Evolutionary conservation across 2,113 vertebrate species (phyloP).

Genomic region (Scartelaos histophorus): DNA sequence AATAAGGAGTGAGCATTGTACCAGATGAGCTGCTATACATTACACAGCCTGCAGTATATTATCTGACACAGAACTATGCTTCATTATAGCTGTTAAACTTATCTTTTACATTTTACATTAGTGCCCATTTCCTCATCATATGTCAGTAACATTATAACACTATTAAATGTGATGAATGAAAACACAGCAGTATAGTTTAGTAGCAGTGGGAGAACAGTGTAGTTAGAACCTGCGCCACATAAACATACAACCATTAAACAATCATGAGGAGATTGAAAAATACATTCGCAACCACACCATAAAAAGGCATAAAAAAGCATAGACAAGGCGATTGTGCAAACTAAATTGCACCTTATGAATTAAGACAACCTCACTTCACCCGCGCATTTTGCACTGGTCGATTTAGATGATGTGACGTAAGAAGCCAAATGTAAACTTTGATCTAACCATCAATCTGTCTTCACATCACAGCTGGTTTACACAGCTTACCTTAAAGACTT

Average conservation of each 20-base stretch:
- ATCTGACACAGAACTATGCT: too few relatives aligned
- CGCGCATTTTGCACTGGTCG: not conserved
- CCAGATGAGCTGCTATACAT: not conserved
- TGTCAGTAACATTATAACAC: not conserved
- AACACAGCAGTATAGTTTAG: not conserved
- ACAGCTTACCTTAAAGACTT: slow-evolving; percentile 43
- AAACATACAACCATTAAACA: not conserved
- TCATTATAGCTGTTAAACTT: too few relatives aligned
- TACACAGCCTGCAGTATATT: too few relatives aligned
- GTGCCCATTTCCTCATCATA: too few relatives aligned
- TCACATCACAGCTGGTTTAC: slow-evolving; percentile 32
- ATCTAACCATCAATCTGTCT: slow-evolving; percentile 61
- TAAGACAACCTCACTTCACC: not conserved
- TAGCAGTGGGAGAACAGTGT: too few relatives aligned
- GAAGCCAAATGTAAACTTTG: slow-evolving; percentile 49
- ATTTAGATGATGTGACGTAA: slow-evolving; percentile 34
- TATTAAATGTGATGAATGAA: not conserved
- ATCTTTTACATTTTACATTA: too few relatives aligned
- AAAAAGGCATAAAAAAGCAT: not conserved
- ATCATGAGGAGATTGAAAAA: not conserved
- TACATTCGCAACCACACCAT: not conserved
- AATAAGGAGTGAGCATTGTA: not conserved
- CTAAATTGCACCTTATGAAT: not conserved
- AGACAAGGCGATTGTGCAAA: not conserved
- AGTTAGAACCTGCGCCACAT: not conserved